Conservation (phyloP, 2,797 vertebrate genomes). For the Phoebastria nigripes region DNA sequence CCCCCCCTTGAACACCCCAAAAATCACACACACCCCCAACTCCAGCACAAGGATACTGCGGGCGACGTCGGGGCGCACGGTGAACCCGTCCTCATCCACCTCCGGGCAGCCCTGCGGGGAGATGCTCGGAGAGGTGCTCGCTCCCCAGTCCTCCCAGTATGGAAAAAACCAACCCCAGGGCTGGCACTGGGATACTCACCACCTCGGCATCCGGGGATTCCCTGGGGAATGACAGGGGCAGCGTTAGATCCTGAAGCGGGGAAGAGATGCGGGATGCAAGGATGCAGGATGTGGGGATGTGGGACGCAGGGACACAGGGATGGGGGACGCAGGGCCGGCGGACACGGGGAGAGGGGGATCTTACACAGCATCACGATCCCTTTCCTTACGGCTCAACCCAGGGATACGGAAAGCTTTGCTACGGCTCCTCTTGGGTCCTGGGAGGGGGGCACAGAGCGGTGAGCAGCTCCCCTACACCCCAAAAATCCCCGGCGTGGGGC, state of each 20-base stretch:
- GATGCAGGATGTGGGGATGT: too few relatives aligned
- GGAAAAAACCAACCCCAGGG: neutral
- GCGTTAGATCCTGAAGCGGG: fast-evolving
- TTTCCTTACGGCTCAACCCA: conserved; percentile 85
- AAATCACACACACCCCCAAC: fast-evolving
- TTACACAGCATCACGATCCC: conserved; percentile 85
- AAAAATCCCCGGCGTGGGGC: neutral
- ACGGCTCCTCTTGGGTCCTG: conserved; percentile 84
- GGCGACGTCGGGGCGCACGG: conserved; percentile 83
- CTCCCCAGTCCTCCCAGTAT: neutral
- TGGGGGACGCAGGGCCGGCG: neutral
- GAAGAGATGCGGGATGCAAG: too few relatives aligned
- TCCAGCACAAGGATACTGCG: conserved; percentile 84
- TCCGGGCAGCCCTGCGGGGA: conserved; percentile 83
- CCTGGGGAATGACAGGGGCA: neutral
- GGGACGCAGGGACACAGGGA: too few relatives aligned
- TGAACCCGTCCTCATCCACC: conserved; percentile 94
- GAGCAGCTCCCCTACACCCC: neutral
- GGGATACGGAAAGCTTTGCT: conserved; percentile 92
- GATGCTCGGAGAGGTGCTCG: neutral
- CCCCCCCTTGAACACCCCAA: fast-evolving
- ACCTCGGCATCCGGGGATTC: conserved; percentile 63
- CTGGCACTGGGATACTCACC: conserved; percentile 62
- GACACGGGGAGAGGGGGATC: neutral
- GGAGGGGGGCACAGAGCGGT: neutral